phyloP scores from a whole-genome alignment of 2,888 invertebrate species.

The Melitaea athalia region DNA sequence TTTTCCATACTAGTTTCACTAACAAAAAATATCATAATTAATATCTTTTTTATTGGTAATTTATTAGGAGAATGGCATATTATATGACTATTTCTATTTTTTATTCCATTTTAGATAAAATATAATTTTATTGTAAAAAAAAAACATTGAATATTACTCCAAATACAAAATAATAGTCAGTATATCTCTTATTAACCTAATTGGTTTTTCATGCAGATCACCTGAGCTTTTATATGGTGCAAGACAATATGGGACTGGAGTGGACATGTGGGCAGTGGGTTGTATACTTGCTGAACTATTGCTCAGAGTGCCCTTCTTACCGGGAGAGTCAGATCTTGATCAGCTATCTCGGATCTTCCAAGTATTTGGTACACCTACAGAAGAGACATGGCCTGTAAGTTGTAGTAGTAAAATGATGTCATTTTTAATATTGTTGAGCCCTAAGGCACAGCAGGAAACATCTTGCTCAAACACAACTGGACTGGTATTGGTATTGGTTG shows the following conservation, averaged over 20 bases:
- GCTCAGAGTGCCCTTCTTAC: slow-evolving; percentile 95
- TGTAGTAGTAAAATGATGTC: background rate
- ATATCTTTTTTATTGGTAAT: too few species aligned
- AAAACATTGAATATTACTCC: too few species aligned
- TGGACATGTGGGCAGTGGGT: slow-evolving; percentile 99
- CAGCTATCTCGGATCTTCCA: slow-evolving; percentile 97
- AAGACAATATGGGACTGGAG: slow-evolving; percentile 95
- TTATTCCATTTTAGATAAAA: background rate
- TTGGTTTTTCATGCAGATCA: slow-evolving; percentile 73
- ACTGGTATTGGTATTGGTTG: too few species aligned
- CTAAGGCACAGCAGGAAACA: too few species aligned
- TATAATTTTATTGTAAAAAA: too few species aligned
- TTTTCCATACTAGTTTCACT: too few species aligned
- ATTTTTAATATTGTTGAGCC: too few species aligned
- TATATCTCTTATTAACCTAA: too few species aligned
- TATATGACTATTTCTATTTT: background rate
- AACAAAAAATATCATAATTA: too few species aligned
- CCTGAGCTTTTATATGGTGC: slow-evolving; percentile 98
- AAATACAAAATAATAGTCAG: too few species aligned
- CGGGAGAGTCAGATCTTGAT: slow-evolving; percentile 98
- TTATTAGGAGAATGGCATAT: too few species aligned
- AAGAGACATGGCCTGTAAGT: slow-evolving; percentile 94
- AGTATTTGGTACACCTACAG: slow-evolving; percentile 96
- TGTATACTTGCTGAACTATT: slow-evolving; percentile 98
- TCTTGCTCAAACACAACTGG: too few species aligned